Percentiles rank a stretch among this genome's conserved stretches.
Evolutionary conservation across 2,797 vertebrate species (phyloP).

Genomic region (Hipposideros larvatus): DNA sequence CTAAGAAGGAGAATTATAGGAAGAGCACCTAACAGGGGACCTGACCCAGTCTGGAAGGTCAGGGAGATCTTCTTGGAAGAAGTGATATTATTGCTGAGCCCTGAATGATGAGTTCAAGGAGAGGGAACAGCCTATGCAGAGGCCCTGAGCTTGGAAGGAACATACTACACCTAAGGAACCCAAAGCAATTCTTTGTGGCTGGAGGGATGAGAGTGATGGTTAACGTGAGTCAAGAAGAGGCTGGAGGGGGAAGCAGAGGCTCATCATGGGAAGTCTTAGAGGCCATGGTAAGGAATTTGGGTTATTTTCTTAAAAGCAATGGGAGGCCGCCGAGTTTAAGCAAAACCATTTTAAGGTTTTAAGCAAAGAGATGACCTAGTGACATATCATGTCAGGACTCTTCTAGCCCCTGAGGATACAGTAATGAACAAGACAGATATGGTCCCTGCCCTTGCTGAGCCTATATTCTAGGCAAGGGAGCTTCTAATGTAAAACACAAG

Average conservation of each 20-base stretch:
- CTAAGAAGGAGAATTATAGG: not conserved
- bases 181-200: not conserved
- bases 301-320: conserved; percentile 32
- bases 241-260: not conserved
- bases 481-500: not conserved
- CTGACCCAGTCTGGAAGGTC: not conserved
- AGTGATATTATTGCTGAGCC: not conserved
- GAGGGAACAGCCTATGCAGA: not conserved
- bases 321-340: not conserved
- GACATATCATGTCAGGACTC: not conserved
- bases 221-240: not conserved
- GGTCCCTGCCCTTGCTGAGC: not conserved
- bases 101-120: not conserved
- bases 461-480: not conserved
- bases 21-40: not conserved
- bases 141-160: not conserved
- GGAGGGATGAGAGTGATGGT: not conserved
- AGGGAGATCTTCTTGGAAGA: not conserved
- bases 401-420: not conserved
- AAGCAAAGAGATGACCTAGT: conserved; percentile 26
- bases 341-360: not conserved
- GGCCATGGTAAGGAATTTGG: not conserved
- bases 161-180: not conserved
- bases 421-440: not conserved
- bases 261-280: not conserved